These are phyloP conservation scores for Drosophila monieri DNA, from an alignment of 2,888 invertebrate genomes.

Conservation along the genomic window DNA sequence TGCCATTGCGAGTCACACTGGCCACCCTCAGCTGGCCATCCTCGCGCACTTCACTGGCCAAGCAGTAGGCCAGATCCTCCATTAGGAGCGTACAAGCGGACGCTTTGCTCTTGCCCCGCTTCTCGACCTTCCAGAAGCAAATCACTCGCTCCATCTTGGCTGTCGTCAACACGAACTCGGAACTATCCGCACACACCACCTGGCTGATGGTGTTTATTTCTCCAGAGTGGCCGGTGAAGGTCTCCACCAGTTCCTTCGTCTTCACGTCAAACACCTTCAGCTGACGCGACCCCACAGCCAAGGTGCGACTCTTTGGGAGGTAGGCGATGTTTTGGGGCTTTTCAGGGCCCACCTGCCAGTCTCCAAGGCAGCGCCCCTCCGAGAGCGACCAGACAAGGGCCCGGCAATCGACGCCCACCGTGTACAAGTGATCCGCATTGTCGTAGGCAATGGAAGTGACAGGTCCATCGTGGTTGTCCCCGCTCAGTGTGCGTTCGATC, in stretches of 20 bases:
- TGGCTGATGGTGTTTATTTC: slow-evolving; percentile 85
- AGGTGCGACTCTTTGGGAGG: slow-evolving; percentile 74
- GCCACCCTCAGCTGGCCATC: slow-evolving; percentile 85
- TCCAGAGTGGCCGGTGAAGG: slow-evolving; percentile 87
- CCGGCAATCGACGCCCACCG: slow-evolving; percentile 86
- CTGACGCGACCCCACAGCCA: slow-evolving; percentile 81
- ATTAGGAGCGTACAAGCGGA: slow-evolving; percentile 87
- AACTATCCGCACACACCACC: slow-evolving; percentile 56
- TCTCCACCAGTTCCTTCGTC: slow-evolving; percentile 86
- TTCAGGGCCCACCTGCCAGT: slow-evolving; percentile 86
- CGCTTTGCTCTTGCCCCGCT: slow-evolving; percentile 84
- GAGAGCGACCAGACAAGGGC: slow-evolving; percentile 85
- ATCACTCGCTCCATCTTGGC: slow-evolving; percentile 83
- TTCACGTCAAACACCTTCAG: slow-evolving; percentile 86
- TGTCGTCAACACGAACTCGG: slow-evolving; percentile 81
- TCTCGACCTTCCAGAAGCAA: slow-evolving; percentile 82
- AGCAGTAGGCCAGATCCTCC: slow-evolving; percentile 87
- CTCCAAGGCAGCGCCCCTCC: slow-evolving; percentile 83
- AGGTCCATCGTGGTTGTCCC: slow-evolving; percentile 84
- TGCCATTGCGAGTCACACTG: slow-evolving; percentile 89
- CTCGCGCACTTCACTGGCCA: slow-evolving; percentile 85
- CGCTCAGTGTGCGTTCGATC: slow-evolving; percentile 79
- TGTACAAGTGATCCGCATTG: slow-evolving; percentile 84
- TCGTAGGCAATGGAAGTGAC: slow-evolving; percentile 86
- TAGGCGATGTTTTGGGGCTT: slow-evolving; percentile 84